Conservation (phyloP, 2,797 vertebrate species). For the Odontamblyopus lacepedii region DNA sequence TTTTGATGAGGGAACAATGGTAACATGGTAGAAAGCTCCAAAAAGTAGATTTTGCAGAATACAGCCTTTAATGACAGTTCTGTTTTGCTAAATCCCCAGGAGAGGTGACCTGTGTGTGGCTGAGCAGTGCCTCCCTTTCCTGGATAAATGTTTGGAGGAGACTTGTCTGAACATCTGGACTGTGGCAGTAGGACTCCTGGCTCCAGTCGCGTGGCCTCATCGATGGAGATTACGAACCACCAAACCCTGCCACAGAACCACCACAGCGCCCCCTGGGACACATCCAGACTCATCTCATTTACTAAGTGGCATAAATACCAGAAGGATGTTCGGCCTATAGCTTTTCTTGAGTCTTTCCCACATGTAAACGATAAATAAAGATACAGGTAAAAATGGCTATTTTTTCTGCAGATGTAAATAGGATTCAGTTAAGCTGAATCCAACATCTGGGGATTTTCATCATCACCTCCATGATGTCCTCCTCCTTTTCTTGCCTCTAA, state of each 20-base stretch:
- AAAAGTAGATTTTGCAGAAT: no score
- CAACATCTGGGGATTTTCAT: conserved; percentile 30
- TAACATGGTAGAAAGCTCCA: no score
- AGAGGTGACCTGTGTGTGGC: conserved; percentile 90
- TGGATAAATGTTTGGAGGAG: conserved; percentile 95
- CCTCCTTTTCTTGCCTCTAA: conserved; percentile 82
- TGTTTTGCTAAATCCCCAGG: conserved; percentile 46
- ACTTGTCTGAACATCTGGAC: conserved; percentile 93
- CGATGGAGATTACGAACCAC: conserved; percentile 38
- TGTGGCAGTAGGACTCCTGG: conserved; percentile 90
- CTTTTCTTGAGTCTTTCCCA: conserved; percentile 88
- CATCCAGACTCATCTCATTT: conserved; percentile 91
- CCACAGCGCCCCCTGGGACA: conserved; percentile 82
- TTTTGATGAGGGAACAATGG: no score
- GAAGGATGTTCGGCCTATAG: conserved; percentile 89
- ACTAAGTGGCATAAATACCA: conserved; percentile 95
- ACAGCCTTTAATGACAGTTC: not conserved
- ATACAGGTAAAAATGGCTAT: conserved; percentile 10
- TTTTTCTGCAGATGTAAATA: conserved; percentile 8
- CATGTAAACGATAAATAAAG: conserved; percentile 63
- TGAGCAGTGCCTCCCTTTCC: conserved; percentile 93
- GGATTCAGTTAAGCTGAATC: conserved; percentile 27
- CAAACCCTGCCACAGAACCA: conserved; percentile 40
- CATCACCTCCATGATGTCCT: conserved; percentile 74
- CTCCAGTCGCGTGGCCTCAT: conserved; percentile 77